A percentile compares a stretch with the other conserved stretches of the same genome.
Evolutionary conservation across 2,113 vertebrate species (phyloP).

Genomic region (Ibidorhyncha struthersii): DNA sequence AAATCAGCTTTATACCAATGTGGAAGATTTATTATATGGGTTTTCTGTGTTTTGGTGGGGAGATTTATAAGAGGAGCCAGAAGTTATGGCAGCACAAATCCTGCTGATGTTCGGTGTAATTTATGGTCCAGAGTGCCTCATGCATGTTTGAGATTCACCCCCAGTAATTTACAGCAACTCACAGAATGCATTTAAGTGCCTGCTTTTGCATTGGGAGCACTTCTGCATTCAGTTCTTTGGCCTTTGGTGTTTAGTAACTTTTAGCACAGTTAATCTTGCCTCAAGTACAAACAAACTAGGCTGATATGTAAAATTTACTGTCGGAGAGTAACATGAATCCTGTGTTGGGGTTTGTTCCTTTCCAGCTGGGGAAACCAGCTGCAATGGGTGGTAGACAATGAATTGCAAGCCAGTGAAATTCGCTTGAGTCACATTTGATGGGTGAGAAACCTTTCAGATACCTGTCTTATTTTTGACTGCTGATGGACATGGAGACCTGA

Average conservation of each 20-base stretch:
- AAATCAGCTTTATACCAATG: neutral
- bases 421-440: neutral
- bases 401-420: neutral
- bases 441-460: neutral
- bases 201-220: neutral
- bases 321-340: neutral
- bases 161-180: neutral
- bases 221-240: neutral
- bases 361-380: neutral
- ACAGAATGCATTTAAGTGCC: neutral
- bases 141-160: neutral
- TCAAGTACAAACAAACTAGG: neutral
- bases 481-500: neutral
- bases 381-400: neutral
- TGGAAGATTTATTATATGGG: neutral
- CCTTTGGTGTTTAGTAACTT: neutral
- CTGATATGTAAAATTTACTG: neutral
- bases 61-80: constrained; percentile 18
- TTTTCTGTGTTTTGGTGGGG: neutral
- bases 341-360: neutral
- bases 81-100: constrained; percentile 13
- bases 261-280: neutral
- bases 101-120: neutral
- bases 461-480: neutral
- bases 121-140: neutral